phyloP scores from a whole-genome alignment of 2,888 invertebrate genomes.

The Ethmia dodecea region DNA sequence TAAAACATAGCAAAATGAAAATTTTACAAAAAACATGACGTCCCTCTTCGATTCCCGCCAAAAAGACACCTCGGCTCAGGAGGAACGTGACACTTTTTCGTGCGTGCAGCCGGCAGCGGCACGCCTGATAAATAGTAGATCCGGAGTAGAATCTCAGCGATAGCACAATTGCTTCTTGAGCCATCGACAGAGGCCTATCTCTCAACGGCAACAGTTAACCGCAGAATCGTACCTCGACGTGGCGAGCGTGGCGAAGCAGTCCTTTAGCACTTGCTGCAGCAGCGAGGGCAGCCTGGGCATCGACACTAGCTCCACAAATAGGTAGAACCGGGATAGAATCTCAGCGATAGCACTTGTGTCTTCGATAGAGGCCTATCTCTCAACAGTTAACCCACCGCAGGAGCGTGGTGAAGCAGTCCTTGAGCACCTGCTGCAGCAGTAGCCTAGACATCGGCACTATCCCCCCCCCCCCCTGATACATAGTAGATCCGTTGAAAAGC shows the following conservation, averaged over 20 bases:
- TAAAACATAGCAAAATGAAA: too few species aligned
- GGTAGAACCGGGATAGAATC: constrained; percentile 40
- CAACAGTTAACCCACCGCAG: constrained; percentile 52
- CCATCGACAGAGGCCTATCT: not conserved
- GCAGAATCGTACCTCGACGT: constrained; percentile 91
- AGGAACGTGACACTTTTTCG: too few species aligned
- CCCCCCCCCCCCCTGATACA: constrained; percentile 89
- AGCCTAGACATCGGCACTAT: constrained; percentile 90
- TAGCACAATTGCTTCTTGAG: not conserved
- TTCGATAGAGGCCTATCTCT: not conserved
- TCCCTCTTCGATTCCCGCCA: too few species aligned
- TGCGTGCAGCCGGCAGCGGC: constrained; percentile 87
- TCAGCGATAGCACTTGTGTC: not conserved
- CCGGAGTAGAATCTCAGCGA: not conserved
- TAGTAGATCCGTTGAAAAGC: constrained; percentile 56
- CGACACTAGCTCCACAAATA: constrained; percentile 90
- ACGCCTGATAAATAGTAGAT: constrained; percentile 85
- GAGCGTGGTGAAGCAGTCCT: constrained; percentile 90
- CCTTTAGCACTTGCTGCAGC: constrained; percentile 89
- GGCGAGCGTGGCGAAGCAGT: constrained; percentile 90
- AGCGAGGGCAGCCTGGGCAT: constrained; percentile 88
- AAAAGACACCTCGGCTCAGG: too few species aligned
- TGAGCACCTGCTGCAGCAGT: constrained; percentile 89
- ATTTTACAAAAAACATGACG: too few species aligned
- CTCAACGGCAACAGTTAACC: constrained; percentile 10